These are phyloP conservation scores for Calyptomena viridis DNA, from an alignment of 2,113 vertebrate species.

Conservation along the genomic window DNA sequence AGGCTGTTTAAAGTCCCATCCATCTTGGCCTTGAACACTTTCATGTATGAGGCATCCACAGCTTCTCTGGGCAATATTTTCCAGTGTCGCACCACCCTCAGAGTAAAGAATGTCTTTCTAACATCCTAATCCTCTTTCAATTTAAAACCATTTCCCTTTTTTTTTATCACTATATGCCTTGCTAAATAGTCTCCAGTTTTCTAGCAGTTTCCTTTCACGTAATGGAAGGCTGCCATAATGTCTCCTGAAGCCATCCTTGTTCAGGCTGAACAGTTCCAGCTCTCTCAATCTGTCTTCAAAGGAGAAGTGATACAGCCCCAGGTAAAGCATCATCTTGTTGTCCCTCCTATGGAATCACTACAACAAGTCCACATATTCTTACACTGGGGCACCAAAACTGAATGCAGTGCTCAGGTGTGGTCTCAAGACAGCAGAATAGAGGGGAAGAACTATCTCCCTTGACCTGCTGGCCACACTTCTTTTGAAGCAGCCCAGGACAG, in stretches of 20 bases:
- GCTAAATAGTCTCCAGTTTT: background rate
- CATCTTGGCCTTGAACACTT: background rate
- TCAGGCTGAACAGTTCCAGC: background rate
- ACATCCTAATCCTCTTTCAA: background rate
- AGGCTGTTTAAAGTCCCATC: background rate
- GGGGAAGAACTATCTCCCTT: background rate
- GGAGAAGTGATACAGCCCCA: background rate
- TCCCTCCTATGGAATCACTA: background rate
- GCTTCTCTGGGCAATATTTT: background rate
- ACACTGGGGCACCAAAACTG: background rate
- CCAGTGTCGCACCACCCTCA: background rate
- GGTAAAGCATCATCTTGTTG: background rate
- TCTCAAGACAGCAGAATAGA: background rate
- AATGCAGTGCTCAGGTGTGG: rapidly evolving
- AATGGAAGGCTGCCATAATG: background rate
- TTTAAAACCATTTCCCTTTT: background rate
- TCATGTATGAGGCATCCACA: background rate
- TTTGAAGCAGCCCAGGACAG: background rate
- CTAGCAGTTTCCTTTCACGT: rapidly evolving
- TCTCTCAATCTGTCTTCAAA: background rate
- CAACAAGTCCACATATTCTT: background rate
- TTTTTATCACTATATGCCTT: background rate
- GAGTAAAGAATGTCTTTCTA: background rate
- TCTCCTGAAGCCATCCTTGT: background rate
- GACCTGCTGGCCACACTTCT: background rate